Conservation (phyloP, 2,888 invertebrate species). For the Drosophila leonis region DNA sequence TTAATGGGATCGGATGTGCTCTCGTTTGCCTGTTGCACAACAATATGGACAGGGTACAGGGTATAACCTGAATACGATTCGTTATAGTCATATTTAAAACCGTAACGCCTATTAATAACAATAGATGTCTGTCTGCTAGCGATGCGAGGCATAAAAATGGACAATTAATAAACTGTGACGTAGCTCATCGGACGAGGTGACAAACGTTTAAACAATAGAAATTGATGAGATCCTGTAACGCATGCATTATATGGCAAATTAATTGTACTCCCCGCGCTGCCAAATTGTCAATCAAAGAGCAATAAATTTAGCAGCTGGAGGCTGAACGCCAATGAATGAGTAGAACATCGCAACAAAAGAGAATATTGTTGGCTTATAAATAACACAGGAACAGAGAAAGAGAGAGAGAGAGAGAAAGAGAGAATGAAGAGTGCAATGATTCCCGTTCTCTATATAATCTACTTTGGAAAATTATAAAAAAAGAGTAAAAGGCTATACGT, state of each 20-base stretch:
- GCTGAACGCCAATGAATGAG: slow-evolving; percentile 21
- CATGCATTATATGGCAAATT: slow-evolving; percentile 80
- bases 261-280: slow-evolving; percentile 62
- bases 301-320: slow-evolving; percentile 61
- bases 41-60: background rate
- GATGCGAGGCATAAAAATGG: slow-evolving; percentile 63
- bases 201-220: slow-evolving; percentile 78
- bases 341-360: slow-evolving; percentile 24
- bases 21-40: slow-evolving; percentile 1
- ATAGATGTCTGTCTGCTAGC: slow-evolving; percentile 60
- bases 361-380: slow-evolving; percentile 44
- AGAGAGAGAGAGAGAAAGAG: background rate
- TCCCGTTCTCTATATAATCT: slow-evolving; percentile 23
- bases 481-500: slow-evolving; percentile 10
- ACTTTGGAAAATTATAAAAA: slow-evolving; percentile 28
- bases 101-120: slow-evolving; percentile 69
- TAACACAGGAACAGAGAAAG: slow-evolving; percentile 25
- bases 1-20: background rate
- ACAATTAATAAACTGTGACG: slow-evolving; percentile 73
- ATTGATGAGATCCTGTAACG: slow-evolving; percentile 77
- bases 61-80: slow-evolving; percentile 41
- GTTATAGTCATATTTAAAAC: slow-evolving; percentile 58
- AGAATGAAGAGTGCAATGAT: slow-evolving; percentile 27
- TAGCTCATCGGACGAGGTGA: slow-evolving; percentile 58
- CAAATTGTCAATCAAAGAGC: slow-evolving; percentile 78